A percentile compares a stretch with the other conserved stretches of the same genome.
These are phyloP conservation scores for Bovichtus diacanthus DNA, from an alignment of 2,797 vertebrate species.

Conservation along the genomic window DNA sequence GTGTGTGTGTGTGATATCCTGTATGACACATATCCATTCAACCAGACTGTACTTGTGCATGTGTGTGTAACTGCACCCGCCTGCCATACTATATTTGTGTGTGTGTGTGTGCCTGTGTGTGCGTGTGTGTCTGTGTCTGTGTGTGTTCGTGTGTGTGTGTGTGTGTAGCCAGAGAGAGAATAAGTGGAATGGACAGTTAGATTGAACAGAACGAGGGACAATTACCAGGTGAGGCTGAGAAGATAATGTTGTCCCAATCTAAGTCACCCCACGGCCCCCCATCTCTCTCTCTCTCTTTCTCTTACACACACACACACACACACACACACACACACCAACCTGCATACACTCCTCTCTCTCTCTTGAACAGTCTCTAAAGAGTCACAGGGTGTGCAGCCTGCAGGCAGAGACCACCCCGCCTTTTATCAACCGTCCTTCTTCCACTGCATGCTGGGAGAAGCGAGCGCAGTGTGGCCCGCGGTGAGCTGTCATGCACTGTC, in stretches of 20 bases:
- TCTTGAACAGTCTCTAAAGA: conserved; percentile 37
- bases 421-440: conserved; percentile 42
- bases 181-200: conserved; percentile 83
- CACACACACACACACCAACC: conserved; percentile 13
- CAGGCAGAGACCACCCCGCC: conserved; percentile 44
- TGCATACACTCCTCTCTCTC: conserved; percentile 16
- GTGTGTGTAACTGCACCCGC: too few relatives aligned
- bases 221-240: conserved; percentile 83
- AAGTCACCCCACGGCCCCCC: conserved; percentile 38
- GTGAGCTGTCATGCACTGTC: too few relatives aligned
- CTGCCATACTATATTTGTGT: conserved; percentile 6
- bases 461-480: too few relatives aligned
- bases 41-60: background rate
- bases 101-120: conserved; percentile 33
- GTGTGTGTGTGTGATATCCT: conserved; percentile 1
- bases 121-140: conserved; percentile 30
- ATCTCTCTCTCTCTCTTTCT: background rate
- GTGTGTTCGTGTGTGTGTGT: conserved; percentile 25
- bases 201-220: conserved; percentile 85
- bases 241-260: conserved; percentile 83
- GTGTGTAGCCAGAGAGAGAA: conserved; percentile 43
- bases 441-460: conserved; percentile 38
- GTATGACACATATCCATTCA: conserved; percentile 18
- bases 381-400: conserved; percentile 32
- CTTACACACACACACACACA: background rate